phyloP scores from a whole-genome alignment of 2,113 vertebrate genomes.

The Ariopsis seemanni region DNA sequence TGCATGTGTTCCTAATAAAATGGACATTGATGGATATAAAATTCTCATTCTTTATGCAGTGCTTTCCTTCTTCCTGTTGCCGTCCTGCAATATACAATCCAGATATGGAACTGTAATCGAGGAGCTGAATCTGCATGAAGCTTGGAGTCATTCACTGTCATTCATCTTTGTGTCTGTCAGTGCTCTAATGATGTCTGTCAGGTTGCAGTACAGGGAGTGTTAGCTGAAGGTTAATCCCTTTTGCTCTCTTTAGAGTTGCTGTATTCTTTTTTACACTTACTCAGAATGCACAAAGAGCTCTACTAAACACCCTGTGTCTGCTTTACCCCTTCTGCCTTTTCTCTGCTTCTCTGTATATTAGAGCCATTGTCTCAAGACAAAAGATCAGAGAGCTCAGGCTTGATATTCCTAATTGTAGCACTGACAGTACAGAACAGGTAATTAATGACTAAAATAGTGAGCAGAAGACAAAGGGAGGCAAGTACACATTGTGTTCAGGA shows the following conservation, averaged over 20 bases:
- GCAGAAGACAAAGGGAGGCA: not conserved
- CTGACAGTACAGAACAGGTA: not conserved
- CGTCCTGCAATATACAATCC: not conserved
- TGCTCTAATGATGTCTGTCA: slow-evolving; percentile 63
- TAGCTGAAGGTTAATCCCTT: slow-evolving; percentile 70
- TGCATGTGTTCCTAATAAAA: no score
- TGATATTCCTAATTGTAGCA: not conserved
- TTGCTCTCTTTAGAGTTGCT: slow-evolving; percentile 46
- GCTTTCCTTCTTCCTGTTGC: not conserved
- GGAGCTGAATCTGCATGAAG: slow-evolving; percentile 31
- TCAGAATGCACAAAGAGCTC: slow-evolving; percentile 59
- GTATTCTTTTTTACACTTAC: slow-evolving; percentile 39
- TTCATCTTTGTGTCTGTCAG: slow-evolving; percentile 43
- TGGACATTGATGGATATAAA: no score
- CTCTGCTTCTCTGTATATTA: not conserved
- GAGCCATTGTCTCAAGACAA: slow-evolving; percentile 6
- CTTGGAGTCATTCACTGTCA: slow-evolving; percentile 47
- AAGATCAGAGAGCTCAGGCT: slow-evolving; percentile 24
- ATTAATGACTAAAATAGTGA: not conserved
- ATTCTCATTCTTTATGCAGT: no score
- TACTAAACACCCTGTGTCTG: slow-evolving; percentile 41
- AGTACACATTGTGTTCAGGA: not conserved
- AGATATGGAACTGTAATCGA: slow-evolving; percentile 21
- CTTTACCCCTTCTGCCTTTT: not conserved
- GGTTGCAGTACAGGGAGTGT: slow-evolving; percentile 49